Evolutionary conservation across 2,113 vertebrate species (phyloP), one percentile per base, ranked within the genome.

Genomic region (Arvicanthis niloticus): DNA sequence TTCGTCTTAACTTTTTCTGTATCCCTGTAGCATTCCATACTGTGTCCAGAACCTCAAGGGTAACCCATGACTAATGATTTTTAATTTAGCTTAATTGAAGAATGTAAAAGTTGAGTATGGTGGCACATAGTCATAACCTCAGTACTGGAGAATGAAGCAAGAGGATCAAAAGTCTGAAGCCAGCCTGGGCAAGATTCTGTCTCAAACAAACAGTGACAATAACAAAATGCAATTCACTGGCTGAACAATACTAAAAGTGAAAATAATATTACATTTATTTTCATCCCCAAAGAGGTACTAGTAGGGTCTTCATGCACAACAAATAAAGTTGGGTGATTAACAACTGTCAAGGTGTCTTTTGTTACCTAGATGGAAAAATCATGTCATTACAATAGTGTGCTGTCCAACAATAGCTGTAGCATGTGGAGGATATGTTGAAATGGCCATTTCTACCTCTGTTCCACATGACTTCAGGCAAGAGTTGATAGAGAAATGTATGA

Each of bases 21-120:
- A 67, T 73, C 62, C 45, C 11, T 48, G 56, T 89, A 78, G 60
- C 45, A 84, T 75, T 31, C 67, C 15, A 31, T 78, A 21, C 45
- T 75, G n/a, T 93, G n/a, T 86, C 77, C 93, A 62, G 37, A 91
- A 80, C 72, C 93, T 92, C 86, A 67, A 88, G 90, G 60, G 37
- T 82, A 53, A 31, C 67, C n/a, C n/a, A 45, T 91, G 77, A 15
- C 45, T 88, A 37, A 45, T 91, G 87, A 93, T 84, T 72, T 72
- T 93, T 42, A 40, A 34, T 60, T 88, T 67, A 85, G 19, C 91
- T 82, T 92, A 89, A 87, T 68, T 58, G 65, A 88, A 94, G 31
- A 87, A 68, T 87, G 62, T 40, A 86, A 86, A 86, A 86, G 42
- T 10, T 86, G 62, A 19, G 16, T 67, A 48, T 48, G 65, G 85